These are phyloP conservation scores for Stichodactyla helianthus DNA, from an alignment of 64 coral and sea anemone genomes.

Conservation along the genomic window DNA sequence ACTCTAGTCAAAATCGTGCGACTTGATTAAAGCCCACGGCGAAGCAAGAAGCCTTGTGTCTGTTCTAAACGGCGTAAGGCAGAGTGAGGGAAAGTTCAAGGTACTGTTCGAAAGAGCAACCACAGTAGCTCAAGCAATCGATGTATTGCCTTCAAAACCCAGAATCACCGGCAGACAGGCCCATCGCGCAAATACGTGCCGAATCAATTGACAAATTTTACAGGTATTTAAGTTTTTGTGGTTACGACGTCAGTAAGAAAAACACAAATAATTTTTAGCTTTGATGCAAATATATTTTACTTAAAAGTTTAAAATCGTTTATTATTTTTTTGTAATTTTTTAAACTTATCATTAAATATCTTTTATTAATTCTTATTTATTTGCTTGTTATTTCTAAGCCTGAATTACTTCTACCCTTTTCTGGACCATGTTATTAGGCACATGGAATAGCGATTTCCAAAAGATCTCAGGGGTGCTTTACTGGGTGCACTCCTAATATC, in stretches of 20 bases:
- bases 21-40: slow-evolving; percentile 54
- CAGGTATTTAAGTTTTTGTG: slow-evolving; percentile 24
- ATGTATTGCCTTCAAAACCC: slow-evolving; percentile 47
- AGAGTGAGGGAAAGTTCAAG: slow-evolving; percentile 45
- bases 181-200: slow-evolving; percentile 50
- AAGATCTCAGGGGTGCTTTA: slow-evolving; percentile 48
- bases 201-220: slow-evolving; percentile 55
- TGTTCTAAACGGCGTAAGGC: slow-evolving; percentile 27
- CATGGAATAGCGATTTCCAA: slow-evolving; percentile 43
- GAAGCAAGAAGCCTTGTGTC: slow-evolving; percentile 50
- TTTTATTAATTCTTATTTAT: slow-evolving; percentile 8
- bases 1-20: slow-evolving; percentile 47
- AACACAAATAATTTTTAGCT: neutral
- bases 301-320: slow-evolving; percentile 1
- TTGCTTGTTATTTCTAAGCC: slow-evolving; percentile 24
- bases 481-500: slow-evolving; percentile 49
- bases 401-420: slow-evolving; percentile 76
- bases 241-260: neutral
- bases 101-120: slow-evolving; percentile 47
- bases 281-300: no score
- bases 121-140: slow-evolving; percentile 40
- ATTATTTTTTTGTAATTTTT: neutral
- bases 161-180: slow-evolving; percentile 46
- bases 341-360: neutral
- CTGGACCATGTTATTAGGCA: slow-evolving; percentile 55